phyloP scores from a whole-genome alignment of 1,140 invertebrate species.

The Halesus radiatus region DNA sequence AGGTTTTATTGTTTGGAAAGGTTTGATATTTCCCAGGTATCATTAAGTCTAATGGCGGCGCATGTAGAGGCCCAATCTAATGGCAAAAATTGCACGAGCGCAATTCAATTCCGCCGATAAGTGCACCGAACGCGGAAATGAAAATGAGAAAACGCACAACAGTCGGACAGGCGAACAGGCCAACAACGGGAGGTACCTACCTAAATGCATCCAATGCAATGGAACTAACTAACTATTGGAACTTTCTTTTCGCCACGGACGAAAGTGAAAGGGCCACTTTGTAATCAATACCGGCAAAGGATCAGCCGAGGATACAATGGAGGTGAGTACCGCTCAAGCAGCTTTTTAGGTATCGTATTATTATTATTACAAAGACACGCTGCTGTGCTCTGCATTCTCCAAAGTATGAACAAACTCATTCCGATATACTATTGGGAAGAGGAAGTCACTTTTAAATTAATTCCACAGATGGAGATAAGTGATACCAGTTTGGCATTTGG shows the following conservation, averaged over 20 bases:
- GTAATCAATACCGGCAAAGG: slow-evolving; percentile 1
- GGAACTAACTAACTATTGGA: background rate
- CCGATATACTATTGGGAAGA: no score
- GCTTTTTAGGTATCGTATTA: no score
- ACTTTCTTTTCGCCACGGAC: slow-evolving; percentile 17
- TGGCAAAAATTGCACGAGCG: slow-evolving; percentile 43
- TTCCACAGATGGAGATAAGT: no score
- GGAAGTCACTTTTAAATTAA: no score
- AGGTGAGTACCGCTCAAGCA: no score
- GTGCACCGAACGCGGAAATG: slow-evolving; percentile 42
- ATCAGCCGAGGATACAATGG: slow-evolving; percentile 17
- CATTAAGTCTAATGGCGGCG: slow-evolving; percentile 9
- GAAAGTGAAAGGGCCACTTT: slow-evolving; percentile 28
- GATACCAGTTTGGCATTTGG: no score
- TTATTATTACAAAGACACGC: background rate
- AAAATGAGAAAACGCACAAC: slow-evolving; percentile 41
- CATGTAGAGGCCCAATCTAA: slow-evolving; percentile 29
- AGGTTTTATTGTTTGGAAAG: background rate
- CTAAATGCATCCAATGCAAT: slow-evolving; percentile 17
- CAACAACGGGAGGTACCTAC: background rate
- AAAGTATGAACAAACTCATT: no score
- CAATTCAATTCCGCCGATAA: slow-evolving; percentile 41
- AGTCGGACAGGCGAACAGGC: slow-evolving; percentile 24
- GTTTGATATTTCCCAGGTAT: slow-evolving; percentile 22
- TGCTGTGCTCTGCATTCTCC: no score